Percentiles rank a stretch among this genome's conserved stretches.
phyloP scores from a whole-genome alignment of 2,113 vertebrate genomes.

The Cynopterus brachyotis region DNA sequence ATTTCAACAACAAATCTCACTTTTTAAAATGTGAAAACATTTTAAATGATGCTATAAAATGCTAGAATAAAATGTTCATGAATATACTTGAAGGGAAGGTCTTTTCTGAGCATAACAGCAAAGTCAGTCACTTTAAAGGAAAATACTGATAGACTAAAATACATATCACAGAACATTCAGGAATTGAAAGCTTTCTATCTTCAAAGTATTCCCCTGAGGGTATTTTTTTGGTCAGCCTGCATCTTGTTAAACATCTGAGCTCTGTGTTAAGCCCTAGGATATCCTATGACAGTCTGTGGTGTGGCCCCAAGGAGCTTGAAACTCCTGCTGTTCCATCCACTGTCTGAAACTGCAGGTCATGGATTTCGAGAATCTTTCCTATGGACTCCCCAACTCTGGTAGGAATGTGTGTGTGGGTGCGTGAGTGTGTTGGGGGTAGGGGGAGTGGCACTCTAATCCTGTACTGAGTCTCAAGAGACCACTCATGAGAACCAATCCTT shows the following conservation, averaged over 20 bases:
- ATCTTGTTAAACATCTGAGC: not conserved
- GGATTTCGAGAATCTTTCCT: not conserved
- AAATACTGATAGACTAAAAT: slow-evolving; percentile 23
- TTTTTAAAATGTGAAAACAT: slow-evolving; percentile 22
- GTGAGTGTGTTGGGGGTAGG: not conserved
- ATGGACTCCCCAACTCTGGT: not conserved
- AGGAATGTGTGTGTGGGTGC: not conserved
- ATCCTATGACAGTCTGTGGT: not conserved
- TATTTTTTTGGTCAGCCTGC: not conserved
- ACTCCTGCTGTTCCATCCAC: not conserved
- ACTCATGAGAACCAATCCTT: not conserved
- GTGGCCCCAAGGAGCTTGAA: not conserved
- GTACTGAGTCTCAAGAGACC: not conserved
- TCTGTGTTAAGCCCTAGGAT: not conserved
- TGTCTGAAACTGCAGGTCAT: not conserved
- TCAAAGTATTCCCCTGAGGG: not conserved
- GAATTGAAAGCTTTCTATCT: not conserved
- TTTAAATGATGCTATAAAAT: not conserved
- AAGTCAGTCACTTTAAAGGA: not conserved
- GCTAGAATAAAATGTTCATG: not conserved
- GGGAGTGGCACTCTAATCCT: not conserved
- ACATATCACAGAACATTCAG: not conserved
- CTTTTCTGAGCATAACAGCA: slow-evolving; percentile 27
- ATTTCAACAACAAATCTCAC: slow-evolving; percentile 10
- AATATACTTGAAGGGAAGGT: not conserved